Conservation (phyloP, 2,797 vertebrate genomes). For the Ispidina lecontei region DNA sequence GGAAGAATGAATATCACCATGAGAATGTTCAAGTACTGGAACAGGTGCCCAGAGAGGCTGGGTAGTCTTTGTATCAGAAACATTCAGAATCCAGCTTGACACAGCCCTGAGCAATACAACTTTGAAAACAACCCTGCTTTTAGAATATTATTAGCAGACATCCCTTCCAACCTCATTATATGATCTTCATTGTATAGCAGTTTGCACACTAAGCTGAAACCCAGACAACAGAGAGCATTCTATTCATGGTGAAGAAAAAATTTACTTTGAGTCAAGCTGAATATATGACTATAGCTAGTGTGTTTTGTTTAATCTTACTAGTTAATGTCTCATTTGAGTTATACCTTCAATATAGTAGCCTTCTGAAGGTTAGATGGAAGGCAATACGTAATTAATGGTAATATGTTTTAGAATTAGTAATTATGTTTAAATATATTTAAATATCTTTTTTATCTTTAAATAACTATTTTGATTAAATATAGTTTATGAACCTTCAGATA, state of each 20-base stretch:
- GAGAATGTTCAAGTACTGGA: background rate
- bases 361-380: background rate
- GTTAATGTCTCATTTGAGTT: background rate
- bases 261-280: background rate
- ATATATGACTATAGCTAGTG: background rate
- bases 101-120: background rate
- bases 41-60: background rate
- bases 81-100: background rate
- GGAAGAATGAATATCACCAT: constrained; percentile 15
- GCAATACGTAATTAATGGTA: background rate
- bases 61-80: background rate
- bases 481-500: background rate
- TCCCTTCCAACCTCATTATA: background rate
- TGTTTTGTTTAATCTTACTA: background rate
- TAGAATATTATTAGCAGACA: background rate
- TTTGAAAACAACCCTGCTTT: background rate
- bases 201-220: background rate
- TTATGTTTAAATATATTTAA: background rate
- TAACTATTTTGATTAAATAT: background rate
- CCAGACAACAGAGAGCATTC: background rate
- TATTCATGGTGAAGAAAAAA: background rate
- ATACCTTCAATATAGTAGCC: background rate
- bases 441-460: too few relatives aligned
- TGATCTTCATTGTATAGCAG: background rate
- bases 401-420: background rate